Evolutionary conservation across 2,113 vertebrate species (phyloP), one percentile per base, ranked within the genome.

Genomic region (Coryphaenoides rupestris): DNA sequence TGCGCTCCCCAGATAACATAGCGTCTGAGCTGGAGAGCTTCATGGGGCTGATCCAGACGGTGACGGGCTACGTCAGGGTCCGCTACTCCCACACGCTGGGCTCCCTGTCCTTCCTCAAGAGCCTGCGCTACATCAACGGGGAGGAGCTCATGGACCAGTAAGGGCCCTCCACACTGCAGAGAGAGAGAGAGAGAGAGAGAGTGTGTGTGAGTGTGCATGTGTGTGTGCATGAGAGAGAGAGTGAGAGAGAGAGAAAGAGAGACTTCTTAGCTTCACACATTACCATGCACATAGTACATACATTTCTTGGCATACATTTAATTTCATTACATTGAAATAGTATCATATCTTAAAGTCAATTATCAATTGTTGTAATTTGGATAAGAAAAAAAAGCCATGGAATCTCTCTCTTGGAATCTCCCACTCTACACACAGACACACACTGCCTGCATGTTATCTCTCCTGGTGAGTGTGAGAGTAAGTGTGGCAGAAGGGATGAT

Each of bases 11-110:
- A 98, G 96, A 93, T 87, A 98, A 98, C 82, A 98, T 99, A 1
- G 95, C 95, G 14, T 94, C 95, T 1, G 97, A 99, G 81, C 92
- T 99, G 91, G 97, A 99, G 91, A 98, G 89, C 73, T 98, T 98
- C 76, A 94, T 99, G 94, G 97, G 97, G 3, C 82, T 96, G 87
- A 98, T 99, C 24, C 94, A 98, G 89, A 96, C 90, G 4, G 96
- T 99, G 56, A 98, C 92, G 0, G 96, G 96, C 47, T 98, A 94
- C 0, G 94, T 99, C 83, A 95, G 94, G 90, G 98, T 99, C 69
- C 94, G 93, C 13, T 95, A 98, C 82, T 98, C 96, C 28, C 94
- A 98, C 4, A 94, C 96, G 0, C 82, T 99, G 63, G 92, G 94
- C 54, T 98, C 97, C 1, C 84, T 98, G 69, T 98, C 96, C 55